A percentile compares a stretch with the other conserved stretches of the same genome.
Evolutionary conservation across 2,797 vertebrate genomes (phyloP).

Genomic region (Falco novaeseelandiae): DNA sequence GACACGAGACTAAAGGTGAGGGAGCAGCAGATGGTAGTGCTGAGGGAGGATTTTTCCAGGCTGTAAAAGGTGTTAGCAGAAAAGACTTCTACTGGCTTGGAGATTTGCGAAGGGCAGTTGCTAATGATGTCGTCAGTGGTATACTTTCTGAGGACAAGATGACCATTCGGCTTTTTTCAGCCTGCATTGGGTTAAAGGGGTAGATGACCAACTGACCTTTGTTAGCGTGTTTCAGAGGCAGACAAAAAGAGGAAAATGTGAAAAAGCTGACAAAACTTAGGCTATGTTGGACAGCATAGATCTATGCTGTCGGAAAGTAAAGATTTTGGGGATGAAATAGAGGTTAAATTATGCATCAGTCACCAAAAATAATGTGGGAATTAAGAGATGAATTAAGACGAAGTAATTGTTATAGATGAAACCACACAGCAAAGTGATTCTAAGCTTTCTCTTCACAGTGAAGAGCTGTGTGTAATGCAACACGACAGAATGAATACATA

Average conservation of each 20-base stretch:
- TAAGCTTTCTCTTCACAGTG: not conserved
- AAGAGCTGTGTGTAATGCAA: not conserved
- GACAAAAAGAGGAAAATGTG: not conserved
- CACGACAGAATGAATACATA: not conserved
- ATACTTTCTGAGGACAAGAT: not conserved
- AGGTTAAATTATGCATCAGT: not conserved
- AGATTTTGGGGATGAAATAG: not conserved
- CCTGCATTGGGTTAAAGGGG: not conserved
- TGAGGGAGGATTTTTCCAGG: constrained; percentile 29
- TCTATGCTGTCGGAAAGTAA: not conserved
- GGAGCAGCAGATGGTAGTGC: constrained; percentile 22
- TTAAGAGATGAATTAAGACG: not conserved
- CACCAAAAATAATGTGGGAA: constrained; percentile 21
- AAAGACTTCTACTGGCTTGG: constrained; percentile 16
- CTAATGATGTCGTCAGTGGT: constrained; percentile 5
- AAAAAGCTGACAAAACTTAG: not conserved
- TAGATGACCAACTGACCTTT: not conserved
- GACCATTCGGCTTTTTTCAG: not conserved
- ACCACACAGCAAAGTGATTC: not conserved
- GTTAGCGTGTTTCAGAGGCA: not conserved
- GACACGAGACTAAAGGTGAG: constrained; percentile 46
- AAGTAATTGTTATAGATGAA: not conserved
- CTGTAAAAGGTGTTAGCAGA: constrained; percentile 26
- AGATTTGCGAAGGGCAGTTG: constrained; percentile 20
- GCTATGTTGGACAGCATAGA: not conserved